Percentiles rank a stretch among this genome's conserved stretches.
phyloP scores from a whole-genome alignment of 2,797 vertebrate species.

The Ctenopoma multispine region DNA sequence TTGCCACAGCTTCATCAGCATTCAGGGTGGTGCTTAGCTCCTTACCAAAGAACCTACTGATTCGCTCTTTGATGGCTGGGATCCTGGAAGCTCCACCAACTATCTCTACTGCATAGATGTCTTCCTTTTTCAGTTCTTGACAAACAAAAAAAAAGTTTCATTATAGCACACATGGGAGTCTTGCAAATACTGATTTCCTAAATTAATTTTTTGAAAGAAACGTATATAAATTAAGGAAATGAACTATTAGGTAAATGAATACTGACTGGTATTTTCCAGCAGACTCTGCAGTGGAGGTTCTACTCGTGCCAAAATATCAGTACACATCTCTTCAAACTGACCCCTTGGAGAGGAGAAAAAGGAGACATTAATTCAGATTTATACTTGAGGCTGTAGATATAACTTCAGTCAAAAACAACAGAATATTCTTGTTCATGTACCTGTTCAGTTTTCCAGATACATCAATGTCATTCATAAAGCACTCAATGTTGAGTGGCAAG shows the following conservation, averaged over 20 bases:
- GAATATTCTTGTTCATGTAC: slow-evolving; percentile 68
- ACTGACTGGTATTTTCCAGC: slow-evolving; percentile 95
- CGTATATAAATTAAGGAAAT: neutral
- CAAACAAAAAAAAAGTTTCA: slow-evolving; percentile 16
- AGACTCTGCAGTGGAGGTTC: slow-evolving; percentile 93
- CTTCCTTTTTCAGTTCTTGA: slow-evolving; percentile 94
- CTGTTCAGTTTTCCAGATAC: slow-evolving; percentile 94
- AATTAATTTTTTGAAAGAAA: neutral
- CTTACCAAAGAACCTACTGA: slow-evolving; percentile 97
- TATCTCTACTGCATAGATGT: slow-evolving; percentile 98
- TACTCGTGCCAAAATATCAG: slow-evolving; percentile 88
- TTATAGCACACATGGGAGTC: neutral
- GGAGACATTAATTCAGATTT: neutral
- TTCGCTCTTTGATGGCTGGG: slow-evolving; percentile 94
- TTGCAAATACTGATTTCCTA: neutral
- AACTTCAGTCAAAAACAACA: neutral
- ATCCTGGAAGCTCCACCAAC: slow-evolving; percentile 97
- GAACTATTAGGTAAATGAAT: neutral
- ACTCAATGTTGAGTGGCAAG: slow-evolving; percentile 96
- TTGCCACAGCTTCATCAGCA: slow-evolving; percentile 96
- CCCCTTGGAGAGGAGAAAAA: slow-evolving; percentile 78
- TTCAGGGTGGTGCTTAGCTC: slow-evolving; percentile 96
- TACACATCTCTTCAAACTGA: slow-evolving; percentile 94
- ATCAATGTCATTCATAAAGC: slow-evolving; percentile 99
- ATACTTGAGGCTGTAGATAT: neutral